Evolutionary conservation across 2,797 vertebrate species (phyloP), one percentile per base, ranked within the genome.

Genomic region (Coccyzus lansbergi): DNA sequence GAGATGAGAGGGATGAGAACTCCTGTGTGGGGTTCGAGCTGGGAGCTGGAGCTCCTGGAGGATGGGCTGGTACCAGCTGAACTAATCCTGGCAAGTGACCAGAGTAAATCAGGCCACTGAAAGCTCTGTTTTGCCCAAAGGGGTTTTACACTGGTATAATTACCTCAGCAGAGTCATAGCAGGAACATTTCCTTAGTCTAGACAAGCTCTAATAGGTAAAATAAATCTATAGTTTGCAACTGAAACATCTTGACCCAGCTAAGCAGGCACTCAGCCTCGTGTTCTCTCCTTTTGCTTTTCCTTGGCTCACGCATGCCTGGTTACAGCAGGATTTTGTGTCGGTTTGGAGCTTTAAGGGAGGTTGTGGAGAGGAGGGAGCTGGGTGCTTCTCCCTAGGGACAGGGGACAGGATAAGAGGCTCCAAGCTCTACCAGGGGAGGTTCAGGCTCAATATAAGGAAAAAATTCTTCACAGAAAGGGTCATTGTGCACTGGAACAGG

Each of bases 91-190:
- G 92, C 95, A 96, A 92, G 79, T 93, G 88, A 94, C 94, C 95
- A 96, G 94, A 42, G 22, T 91, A 96, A 95, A 96, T 93, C 95
- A 93, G 93, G 94, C 89, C 95, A 95, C 92, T 86, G 91, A 94
- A 94, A 94, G 91, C 94, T 94, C 87, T 97, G 89, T 95, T 96
- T 96, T 96, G 94, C 94, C 95, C 94, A 92, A 89, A 92, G 96
- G 92, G 87, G 63, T 94, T 94, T 95, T 95, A 63, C 84, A n/a
- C 55, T 91, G 85, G 69, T 95, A 53, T 95, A 97, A 95, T 95
- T 95, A 95, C 83, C 83, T 86, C 72, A 68, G 92, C 79, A 14
- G 15, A 95, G 88, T 96, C 92, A 95, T 85, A 88, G 91, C 72
- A 94, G 95, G 94, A 95, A 95, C 92, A 83, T 95, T 95, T 91